Conservation (phyloP, 2,797 vertebrate genomes). For the Diglossa cyanea region DNA sequence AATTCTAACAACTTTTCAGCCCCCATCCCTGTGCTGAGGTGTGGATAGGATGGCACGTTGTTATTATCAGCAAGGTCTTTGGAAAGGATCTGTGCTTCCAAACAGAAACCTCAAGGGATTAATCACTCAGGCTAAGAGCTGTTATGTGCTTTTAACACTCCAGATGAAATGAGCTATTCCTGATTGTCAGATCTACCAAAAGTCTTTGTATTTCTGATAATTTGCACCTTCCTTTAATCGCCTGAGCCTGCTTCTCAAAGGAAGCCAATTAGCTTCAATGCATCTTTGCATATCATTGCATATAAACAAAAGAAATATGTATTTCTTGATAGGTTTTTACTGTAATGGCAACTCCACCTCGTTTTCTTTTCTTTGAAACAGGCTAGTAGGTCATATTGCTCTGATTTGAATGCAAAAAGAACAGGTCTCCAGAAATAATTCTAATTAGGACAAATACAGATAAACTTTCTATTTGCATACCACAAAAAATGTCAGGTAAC, state of each 20-base stretch:
- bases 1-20: neutral
- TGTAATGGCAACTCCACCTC: neutral
- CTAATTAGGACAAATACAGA: neutral
- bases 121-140: conserved; percentile 22
- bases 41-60: neutral
- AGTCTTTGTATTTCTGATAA: conserved; percentile 9
- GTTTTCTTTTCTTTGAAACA: neutral
- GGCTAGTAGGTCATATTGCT: neutral
- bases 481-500: neutral
- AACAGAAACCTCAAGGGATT: neutral
- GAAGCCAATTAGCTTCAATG: neutral
- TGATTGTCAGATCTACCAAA: neutral
- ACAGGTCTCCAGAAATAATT: neutral
- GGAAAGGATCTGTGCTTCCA: neutral
- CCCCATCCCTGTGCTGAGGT: neutral
- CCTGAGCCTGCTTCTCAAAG: neutral
- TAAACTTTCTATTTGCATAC: neutral
- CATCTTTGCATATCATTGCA: neutral
- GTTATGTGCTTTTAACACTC: neutral
- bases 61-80: neutral
- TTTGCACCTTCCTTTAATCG: neutral
- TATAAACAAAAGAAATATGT: neutral
- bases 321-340: neutral
- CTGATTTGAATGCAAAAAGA: neutral
- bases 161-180: neutral